Evolutionary conservation across 2,797 vertebrate genomes (phyloP).

Genomic region (Coreius guichenoti): DNA sequence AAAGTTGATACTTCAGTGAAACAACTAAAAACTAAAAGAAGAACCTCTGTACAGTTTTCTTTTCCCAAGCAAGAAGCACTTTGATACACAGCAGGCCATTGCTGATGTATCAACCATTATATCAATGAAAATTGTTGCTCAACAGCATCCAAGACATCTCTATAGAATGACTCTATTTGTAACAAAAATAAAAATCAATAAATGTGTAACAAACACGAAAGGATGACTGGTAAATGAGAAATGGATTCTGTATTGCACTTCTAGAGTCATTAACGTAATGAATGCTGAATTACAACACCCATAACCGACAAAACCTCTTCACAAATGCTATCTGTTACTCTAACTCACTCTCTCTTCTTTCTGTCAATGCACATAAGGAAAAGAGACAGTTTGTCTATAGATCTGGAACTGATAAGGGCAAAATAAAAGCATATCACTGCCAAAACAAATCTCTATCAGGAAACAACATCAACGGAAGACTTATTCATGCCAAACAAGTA

Average conservation of each 20-base stretch:
- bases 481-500: conserved; percentile 47
- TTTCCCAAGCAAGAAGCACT: conserved; percentile 2
- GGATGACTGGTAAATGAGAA: conserved; percentile 25
- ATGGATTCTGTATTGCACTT: conserved; percentile 16
- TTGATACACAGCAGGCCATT: neutral
- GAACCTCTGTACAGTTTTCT: neutral
- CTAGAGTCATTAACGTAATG: conserved; percentile 31
- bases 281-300: conserved; percentile 21
- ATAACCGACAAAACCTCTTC: conserved; percentile 27
- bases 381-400: conserved; percentile 24
- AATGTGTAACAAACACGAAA: conserved; percentile 30
- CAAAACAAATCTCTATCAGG: conserved; percentile 33
- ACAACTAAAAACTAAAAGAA: neutral
- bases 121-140: conserved; percentile 15
- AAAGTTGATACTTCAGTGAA: neutral
- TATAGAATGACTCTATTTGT: conserved; percentile 25
- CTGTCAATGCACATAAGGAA: conserved; percentile 1
- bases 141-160: conserved; percentile 1
- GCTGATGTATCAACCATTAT: neutral
- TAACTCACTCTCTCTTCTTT: conserved; percentile 17
- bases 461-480: conserved; percentile 13
- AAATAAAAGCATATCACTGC: conserved; percentile 38
- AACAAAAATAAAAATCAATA: conserved; percentile 43
- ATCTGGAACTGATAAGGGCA: conserved; percentile 45
- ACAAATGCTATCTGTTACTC: conserved; percentile 12